Conservation (phyloP, 2,888 invertebrate genomes). For the Leptura quadrifasciata region DNA sequence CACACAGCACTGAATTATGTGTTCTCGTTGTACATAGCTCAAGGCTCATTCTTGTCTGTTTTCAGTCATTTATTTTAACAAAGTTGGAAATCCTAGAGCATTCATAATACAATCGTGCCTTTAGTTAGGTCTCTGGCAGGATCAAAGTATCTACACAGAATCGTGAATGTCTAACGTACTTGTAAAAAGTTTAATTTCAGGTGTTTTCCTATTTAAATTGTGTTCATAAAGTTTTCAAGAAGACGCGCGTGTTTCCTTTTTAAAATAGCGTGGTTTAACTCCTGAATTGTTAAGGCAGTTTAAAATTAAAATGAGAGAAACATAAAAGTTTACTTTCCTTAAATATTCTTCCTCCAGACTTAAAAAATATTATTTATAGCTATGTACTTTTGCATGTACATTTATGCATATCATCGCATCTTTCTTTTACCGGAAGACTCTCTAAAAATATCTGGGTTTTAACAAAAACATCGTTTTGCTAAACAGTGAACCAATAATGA, state of each 20-base stretch:
- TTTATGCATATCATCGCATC: neutral
- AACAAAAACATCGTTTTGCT: neutral
- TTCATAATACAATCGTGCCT: constrained; percentile 58
- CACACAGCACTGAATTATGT: constrained; percentile 56
- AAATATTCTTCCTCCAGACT: neutral
- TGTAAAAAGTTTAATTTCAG: constrained; percentile 11
- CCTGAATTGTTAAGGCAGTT: constrained; percentile 14
- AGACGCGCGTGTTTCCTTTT: constrained; percentile 12
- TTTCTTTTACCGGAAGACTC: neutral
- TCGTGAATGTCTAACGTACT: neutral
- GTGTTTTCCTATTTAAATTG: constrained; percentile 19
- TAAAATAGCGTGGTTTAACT: constrained; percentile 22
- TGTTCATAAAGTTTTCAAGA: constrained; percentile 16
- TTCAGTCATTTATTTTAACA: constrained; percentile 59
- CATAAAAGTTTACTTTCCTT: constrained; percentile 6
- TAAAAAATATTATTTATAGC: neutral
- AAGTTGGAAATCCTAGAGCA: constrained; percentile 60
- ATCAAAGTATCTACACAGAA: constrained; percentile 41
- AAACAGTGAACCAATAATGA: neutral
- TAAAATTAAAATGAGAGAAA: constrained; percentile 24
- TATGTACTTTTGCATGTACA: neutral
- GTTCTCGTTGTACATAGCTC: constrained; percentile 57
- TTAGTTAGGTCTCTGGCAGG: constrained; percentile 56
- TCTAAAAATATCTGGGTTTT: neutral
- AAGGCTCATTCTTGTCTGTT: constrained; percentile 59